phyloP scores from a whole-genome alignment of 2,888 invertebrate genomes.

The Agrenia bidenticulata region DNA sequence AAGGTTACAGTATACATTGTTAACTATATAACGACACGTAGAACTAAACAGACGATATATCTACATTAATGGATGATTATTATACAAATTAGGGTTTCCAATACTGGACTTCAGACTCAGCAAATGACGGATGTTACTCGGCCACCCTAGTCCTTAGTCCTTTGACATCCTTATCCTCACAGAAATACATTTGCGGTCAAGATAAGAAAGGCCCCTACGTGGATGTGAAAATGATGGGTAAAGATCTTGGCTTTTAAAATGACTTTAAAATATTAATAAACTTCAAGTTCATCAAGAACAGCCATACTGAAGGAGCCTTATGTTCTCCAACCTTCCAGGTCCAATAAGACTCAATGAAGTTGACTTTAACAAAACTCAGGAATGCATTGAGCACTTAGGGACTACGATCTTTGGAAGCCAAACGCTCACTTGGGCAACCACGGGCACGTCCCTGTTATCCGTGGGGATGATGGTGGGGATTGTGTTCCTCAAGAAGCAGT shows the following conservation, averaged over 20 bases:
- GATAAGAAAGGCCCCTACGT: neutral
- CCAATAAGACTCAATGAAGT: neutral
- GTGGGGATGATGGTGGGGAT: constrained; percentile 14
- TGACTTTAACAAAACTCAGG: constrained; percentile 13
- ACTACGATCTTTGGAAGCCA: constrained; percentile 8
- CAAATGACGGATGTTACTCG: neutral
- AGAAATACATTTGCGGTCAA: constrained; percentile 8
- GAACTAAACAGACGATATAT: no score
- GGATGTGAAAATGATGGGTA: neutral
- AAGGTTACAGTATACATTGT: no score
- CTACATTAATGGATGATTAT: no score
- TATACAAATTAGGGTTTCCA: no score
- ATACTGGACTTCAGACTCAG: constrained; percentile 4
- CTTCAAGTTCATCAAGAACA: no score
- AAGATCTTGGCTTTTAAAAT: neutral
- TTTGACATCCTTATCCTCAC: neutral
- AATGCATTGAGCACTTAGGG: constrained; percentile 11
- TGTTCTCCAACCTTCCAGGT: no score
- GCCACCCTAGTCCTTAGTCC: neutral
- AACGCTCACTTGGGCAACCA: constrained; percentile 2
- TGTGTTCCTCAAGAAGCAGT: constrained; percentile 14
- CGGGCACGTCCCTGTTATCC: neutral
- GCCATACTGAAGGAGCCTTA: no score
- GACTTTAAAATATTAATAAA: neutral
- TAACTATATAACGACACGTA: no score